Evolutionary conservation across 1,140 invertebrate genomes (phyloP).

Genomic region (Drosophila subobscura): DNA sequence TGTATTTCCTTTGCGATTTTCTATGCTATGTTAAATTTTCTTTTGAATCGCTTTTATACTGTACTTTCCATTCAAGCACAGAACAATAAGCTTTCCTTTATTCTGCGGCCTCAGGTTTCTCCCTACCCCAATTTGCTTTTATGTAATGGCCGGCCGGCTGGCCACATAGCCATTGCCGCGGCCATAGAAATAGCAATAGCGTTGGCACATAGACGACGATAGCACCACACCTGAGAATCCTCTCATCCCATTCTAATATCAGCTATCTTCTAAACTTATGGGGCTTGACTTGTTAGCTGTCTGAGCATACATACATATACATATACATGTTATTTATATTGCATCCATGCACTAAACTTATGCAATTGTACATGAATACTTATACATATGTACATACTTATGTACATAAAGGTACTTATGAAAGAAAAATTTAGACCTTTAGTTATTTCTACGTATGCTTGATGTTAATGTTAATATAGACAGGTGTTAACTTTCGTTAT

Average conservation of each 20-base stretch:
- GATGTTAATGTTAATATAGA: too few species aligned
- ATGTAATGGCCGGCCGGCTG: neutral
- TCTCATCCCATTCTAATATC: too few species aligned
- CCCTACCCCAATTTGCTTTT: neutral
- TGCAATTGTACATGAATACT: too few species aligned
- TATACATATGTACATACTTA: neutral
- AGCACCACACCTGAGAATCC: too few species aligned
- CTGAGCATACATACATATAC: too few species aligned
- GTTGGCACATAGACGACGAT: too few species aligned
- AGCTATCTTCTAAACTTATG: too few species aligned
- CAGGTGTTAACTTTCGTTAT: too few species aligned
- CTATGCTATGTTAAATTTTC: slow-evolving; percentile 51
- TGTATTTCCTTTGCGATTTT: slow-evolving; percentile 37
- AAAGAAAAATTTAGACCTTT: too few species aligned
- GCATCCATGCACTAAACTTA: too few species aligned
- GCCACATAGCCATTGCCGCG: slow-evolving; percentile 14
- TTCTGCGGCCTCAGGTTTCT: slow-evolving; percentile 23
- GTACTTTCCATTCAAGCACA: slow-evolving; percentile 47
- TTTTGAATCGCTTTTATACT: slow-evolving; percentile 63
- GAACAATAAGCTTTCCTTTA: slow-evolving; percentile 62
- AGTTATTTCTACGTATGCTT: too few species aligned
- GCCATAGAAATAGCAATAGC: slow-evolving; percentile 3
- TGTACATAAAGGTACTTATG: neutral
- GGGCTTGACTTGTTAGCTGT: too few species aligned
- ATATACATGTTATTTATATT: neutral